Conservation (phyloP, 2,888 invertebrate species). For the Clistopyga incitator region DNA sequence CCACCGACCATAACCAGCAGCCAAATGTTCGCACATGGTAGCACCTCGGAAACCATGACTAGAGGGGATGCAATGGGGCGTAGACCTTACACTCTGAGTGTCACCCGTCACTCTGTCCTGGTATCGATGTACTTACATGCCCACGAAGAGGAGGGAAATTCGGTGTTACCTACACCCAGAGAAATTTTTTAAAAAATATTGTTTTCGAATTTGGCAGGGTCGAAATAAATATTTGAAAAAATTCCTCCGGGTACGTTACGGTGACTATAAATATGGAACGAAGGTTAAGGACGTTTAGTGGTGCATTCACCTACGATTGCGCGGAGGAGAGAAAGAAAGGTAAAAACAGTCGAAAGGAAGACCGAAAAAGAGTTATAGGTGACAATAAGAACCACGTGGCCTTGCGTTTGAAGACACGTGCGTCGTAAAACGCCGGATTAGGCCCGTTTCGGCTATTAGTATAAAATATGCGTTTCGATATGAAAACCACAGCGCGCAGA, state of each 20-base stretch:
- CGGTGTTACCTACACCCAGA: no score
- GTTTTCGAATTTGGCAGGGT: no score
- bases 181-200: no score
- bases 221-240: background rate
- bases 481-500: constrained; percentile 60
- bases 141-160: background rate
- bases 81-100: constrained; percentile 19
- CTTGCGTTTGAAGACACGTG: constrained; percentile 61
- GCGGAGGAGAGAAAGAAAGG: constrained; percentile 22
- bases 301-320: constrained; percentile 13
- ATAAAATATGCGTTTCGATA: constrained; percentile 76
- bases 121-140: constrained; percentile 1
- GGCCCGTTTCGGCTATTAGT: constrained; percentile 78
- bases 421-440: constrained; percentile 79
- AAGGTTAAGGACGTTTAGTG: constrained; percentile 8
- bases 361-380: constrained; percentile 61
- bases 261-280: background rate
- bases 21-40: constrained; percentile 77
- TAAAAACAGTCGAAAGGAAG: constrained; percentile 35
- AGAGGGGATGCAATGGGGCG: background rate
- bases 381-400: constrained; percentile 67
- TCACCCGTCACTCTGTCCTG: constrained; percentile 41
- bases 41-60: constrained; percentile 10
- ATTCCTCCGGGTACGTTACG: no score
- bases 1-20: constrained; percentile 78